Evolutionary conservation across 2,797 vertebrate species (phyloP), one percentile per base, ranked within the genome.

Genomic region (Sebastolobus altivelis): DNA sequence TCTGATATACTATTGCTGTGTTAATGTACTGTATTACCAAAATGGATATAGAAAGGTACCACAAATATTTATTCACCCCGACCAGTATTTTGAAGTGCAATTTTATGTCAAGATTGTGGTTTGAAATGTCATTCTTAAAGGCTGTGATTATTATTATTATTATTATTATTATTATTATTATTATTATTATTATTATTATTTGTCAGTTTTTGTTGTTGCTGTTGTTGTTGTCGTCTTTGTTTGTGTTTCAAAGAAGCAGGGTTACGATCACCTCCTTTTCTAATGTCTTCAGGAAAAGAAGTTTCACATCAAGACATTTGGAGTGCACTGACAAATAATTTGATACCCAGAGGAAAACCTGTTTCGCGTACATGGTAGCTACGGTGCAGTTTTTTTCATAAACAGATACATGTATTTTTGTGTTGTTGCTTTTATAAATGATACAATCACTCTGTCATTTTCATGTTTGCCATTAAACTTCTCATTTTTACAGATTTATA

Each of bases 71-170:
- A 93, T 93, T 93, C 90, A 89, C 76, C 77, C 86, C 22, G 71
- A 94, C 85, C 92, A 94, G 93, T 94, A 94, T 94, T 93, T 94
- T 93, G 80, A 94, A 93, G 94, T 95, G 93, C 94, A 94, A 94
- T 95, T 94, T 87, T 91, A 84, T 88, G 92, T 95, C 84, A 65
- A 88, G 86, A 95, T 96, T 93, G 95, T 97, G 96, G 95, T 96
- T 97, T 97, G 93, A 96, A 95, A 95, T 90, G 90, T 96, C 94
- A 93, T 95, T 95, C 92, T 95, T 93, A 75, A 94, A 95, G 94
- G 95, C 95, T 96, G 95, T 96, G 95, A 95, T 93, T 91, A 91
- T 95, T 80, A 72, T 81, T 66, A 65, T 80, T 46, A 37, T 46
- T 18, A 46, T 46, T 46, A 46, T 46, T 18, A 18, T 46, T 6